Conservation (phyloP, 92 coral and sea anemone genomes). For the Heliopora coerulea region DNA sequence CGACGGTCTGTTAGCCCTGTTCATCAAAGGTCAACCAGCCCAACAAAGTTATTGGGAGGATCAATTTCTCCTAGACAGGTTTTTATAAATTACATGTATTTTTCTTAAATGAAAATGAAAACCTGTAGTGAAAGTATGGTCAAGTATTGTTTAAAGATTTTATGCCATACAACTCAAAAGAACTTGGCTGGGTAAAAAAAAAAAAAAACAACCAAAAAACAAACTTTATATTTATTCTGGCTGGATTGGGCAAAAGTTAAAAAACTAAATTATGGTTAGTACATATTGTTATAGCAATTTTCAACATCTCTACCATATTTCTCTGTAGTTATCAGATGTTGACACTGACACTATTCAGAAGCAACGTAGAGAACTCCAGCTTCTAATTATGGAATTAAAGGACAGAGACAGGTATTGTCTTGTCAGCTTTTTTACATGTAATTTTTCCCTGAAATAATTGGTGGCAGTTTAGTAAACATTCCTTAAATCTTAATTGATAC, state of each 20-base stretch:
- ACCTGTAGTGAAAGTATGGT: background rate
- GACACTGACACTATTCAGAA: slow-evolving; percentile 95
- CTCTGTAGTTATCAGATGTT: slow-evolving; percentile 73
- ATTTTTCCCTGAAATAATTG: no score
- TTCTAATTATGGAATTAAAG: slow-evolving; percentile 88
- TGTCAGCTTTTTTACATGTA: background rate
- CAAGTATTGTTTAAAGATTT: no score
- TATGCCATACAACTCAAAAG: no score
- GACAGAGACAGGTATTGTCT: slow-evolving; percentile 93
- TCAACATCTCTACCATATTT: background rate
- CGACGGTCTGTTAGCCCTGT: slow-evolving; percentile 64
- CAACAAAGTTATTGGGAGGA: slow-evolving; percentile 60
- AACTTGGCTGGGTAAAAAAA: no score
- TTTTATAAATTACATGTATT: background rate
- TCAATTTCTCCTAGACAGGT: slow-evolving; percentile 86
- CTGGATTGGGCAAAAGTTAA: no score
- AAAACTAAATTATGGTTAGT: no score
- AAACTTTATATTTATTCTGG: no score
- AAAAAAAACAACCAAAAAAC: no score
- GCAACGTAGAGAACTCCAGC: slow-evolving; percentile 95
- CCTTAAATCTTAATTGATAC: no score
- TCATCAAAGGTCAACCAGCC: slow-evolving; percentile 54
- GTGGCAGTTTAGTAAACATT: no score
- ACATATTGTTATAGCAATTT: background rate
- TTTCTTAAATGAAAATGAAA: no score